Evolutionary conservation across 2,888 invertebrate species (phyloP).

Genomic region (Andrena bucephala): DNA sequence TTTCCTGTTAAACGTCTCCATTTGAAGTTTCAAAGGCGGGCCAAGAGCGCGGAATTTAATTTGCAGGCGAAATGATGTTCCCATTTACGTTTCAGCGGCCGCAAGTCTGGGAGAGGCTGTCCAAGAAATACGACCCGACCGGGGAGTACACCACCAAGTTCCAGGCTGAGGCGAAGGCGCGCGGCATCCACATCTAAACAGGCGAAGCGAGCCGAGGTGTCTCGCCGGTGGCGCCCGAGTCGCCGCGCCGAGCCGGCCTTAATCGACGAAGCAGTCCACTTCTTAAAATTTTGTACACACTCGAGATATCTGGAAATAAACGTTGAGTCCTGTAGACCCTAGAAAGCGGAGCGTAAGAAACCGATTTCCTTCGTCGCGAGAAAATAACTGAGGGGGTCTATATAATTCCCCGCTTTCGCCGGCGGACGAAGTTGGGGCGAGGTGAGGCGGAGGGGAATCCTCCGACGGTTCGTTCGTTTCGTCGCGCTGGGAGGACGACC

Average conservation of each 20-base stretch:
- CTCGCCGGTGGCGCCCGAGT: neutral
- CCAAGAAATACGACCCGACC: conserved; percentile 89
- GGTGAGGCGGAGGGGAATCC: neutral
- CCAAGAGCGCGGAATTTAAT: neutral
- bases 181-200: conserved; percentile 74
- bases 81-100: conserved; percentile 77
- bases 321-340: conserved; percentile 17
- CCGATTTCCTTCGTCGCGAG: conserved; percentile 16
- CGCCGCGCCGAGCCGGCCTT: neutral
- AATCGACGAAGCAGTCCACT: neutral
- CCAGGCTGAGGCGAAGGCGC: conserved; percentile 85
- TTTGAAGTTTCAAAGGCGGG: neutral
- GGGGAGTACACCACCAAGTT: conserved; percentile 89
- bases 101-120: conserved; percentile 88
- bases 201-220: neutral
- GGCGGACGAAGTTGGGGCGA: neutral
- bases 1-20: neutral
- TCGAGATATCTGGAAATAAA: conserved; percentile 51
- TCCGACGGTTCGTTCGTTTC: conserved; percentile 15
- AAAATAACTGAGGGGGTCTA: neutral
- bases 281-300: conserved; percentile 21
- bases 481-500: conserved; percentile 2
- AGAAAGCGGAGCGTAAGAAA: neutral
- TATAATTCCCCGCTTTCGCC: conserved; percentile 23
- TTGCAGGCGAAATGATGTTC: neutral